phyloP scores from a whole-genome alignment of 92 coral and sea anemone species.

The Palythoa grandis region DNA sequence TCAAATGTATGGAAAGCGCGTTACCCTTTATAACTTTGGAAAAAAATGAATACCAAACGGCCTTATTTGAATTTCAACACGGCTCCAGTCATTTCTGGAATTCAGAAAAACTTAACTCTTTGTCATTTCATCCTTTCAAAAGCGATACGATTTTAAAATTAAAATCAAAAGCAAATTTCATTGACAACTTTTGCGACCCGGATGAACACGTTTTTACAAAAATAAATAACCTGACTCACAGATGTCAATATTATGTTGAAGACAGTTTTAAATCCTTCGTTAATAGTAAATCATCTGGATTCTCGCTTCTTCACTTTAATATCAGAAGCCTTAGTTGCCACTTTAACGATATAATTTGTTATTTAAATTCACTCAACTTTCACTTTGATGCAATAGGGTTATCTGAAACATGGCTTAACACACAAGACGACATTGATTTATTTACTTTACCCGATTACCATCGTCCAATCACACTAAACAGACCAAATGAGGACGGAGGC shows the following conservation, averaged over 20 bases:
- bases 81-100: slow-evolving; percentile 25
- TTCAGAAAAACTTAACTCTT: neutral
- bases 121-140: slow-evolving; percentile 19
- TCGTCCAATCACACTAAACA: slow-evolving; percentile 12
- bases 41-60: slow-evolving; percentile 23
- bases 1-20: neutral
- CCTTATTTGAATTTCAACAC: slow-evolving; percentile 20
- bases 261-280: slow-evolving; percentile 1
- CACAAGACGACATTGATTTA: slow-evolving; percentile 12
- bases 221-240: neutral
- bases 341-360: slow-evolving; percentile 34
- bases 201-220: slow-evolving; percentile 2
- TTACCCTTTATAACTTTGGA: slow-evolving; percentile 26
- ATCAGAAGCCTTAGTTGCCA: slow-evolving; percentile 37
- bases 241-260: slow-evolving; percentile 17
- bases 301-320: slow-evolving; percentile 22
- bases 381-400: slow-evolving; percentile 43
- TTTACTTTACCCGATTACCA: slow-evolving; percentile 35
- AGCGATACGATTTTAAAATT: neutral
- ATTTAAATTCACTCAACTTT: slow-evolving; percentile 10
- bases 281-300: neutral
- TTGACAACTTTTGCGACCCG: slow-evolving; percentile 23
- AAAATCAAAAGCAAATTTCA: slow-evolving; percentile 25
- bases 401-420: slow-evolving; percentile 25
- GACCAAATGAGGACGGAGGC: slow-evolving; percentile 47